phyloP scores from a whole-genome alignment of 2,113 vertebrate genomes.

The Elachura formosa region DNA sequence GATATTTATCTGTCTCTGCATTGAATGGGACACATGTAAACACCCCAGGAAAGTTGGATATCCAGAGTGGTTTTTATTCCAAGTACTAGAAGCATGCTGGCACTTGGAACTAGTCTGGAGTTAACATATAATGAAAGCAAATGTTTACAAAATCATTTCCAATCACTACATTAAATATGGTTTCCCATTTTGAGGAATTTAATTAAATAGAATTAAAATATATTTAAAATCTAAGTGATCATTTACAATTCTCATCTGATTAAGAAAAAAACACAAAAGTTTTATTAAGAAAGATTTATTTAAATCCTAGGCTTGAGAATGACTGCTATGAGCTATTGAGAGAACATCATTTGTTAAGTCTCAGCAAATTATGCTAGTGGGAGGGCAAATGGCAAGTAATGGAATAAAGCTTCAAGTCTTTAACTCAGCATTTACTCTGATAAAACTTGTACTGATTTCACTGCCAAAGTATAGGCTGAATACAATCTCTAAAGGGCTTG shows the following conservation, averaged over 20 bases:
- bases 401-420: constrained; percentile 36
- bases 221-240: constrained; percentile 64
- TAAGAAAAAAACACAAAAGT: constrained; percentile 30
- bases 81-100: constrained; percentile 55
- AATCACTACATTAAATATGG: constrained; percentile 68
- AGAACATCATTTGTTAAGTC: constrained; percentile 58
- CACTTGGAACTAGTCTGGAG: constrained; percentile 58
- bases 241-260: constrained; percentile 67
- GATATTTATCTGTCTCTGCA: constrained; percentile 60
- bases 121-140: constrained; percentile 73
- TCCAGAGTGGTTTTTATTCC: constrained; percentile 60
- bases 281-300: constrained; percentile 70
- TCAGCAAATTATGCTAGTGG: constrained; percentile 63
- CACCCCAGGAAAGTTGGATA: constrained; percentile 63
- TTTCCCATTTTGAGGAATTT: constrained; percentile 61
- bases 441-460: constrained; percentile 4
- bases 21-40: constrained; percentile 63
- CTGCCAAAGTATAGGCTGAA: neutral
- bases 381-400: constrained; percentile 41
- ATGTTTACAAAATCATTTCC: constrained; percentile 72
- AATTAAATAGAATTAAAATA: constrained; percentile 71
- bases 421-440: constrained; percentile 4
- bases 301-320: constrained; percentile 61
- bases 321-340: constrained; percentile 58
- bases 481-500: neutral